A percentile compares a stretch with the other conserved stretches of the same genome.
These are phyloP conservation scores for Mesoligia furuncula DNA, from an alignment of 2,888 invertebrate genomes.

Conservation along the genomic window DNA sequence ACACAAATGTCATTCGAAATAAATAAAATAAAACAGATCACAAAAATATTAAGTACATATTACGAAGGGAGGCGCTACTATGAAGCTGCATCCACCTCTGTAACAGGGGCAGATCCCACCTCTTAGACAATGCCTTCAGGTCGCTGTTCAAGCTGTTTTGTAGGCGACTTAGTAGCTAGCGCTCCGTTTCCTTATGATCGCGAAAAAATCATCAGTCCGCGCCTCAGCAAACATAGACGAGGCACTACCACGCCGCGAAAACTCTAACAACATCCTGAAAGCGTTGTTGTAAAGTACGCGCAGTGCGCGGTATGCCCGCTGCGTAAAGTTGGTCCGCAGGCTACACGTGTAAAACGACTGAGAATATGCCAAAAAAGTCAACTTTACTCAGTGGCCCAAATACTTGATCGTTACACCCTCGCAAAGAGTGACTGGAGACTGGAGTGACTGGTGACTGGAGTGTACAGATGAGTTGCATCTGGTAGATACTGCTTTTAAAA, in stretches of 20 bases:
- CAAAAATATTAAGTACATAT: too few relatives aligned
- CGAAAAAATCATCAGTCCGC: not conserved
- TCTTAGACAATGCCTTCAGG: not conserved
- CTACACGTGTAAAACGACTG: not conserved
- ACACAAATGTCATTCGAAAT: too few relatives aligned
- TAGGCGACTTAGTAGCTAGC: not conserved
- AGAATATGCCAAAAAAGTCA: not conserved
- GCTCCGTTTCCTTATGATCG: not conserved
- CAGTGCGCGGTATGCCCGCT: not conserved
- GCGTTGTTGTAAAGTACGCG: not conserved
- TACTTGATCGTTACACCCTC: not conserved
- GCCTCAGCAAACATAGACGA: not conserved
- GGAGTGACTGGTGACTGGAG: too few relatives aligned
- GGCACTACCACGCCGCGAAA: conserved; percentile 39
- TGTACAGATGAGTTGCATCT: too few relatives aligned
- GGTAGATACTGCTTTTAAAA: too few relatives aligned
- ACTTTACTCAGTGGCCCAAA: not conserved
- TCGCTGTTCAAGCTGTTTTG: not conserved
- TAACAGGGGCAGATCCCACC: not conserved
- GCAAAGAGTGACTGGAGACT: too few relatives aligned
- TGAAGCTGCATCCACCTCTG: not conserved
- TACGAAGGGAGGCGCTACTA: not conserved
- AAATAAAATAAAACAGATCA: too few relatives aligned
- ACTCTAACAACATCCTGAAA: not conserved
- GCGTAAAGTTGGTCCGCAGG: not conserved